Percentiles rank a stretch among this genome's conserved stretches.
phyloP scores from a whole-genome alignment of 2,797 vertebrate genomes.

The Iguana delicatissima region DNA sequence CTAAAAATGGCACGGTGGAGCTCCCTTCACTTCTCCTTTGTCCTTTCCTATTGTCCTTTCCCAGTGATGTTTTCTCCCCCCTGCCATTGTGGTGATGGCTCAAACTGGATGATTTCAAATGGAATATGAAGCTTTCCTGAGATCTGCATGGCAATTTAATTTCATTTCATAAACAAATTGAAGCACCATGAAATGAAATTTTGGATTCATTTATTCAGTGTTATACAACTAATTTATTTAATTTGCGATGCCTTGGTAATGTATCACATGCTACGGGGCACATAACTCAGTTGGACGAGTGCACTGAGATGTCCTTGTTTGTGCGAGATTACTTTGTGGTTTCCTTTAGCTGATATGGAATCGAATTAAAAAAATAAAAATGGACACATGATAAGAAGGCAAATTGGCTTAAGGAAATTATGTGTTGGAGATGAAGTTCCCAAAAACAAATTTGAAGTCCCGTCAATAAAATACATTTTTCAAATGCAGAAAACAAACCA shows the following conservation, averaged over 20 bases:
- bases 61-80: not conserved
- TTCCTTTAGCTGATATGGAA: slow-evolving; percentile 26
- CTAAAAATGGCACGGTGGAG: not conserved
- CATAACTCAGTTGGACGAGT: slow-evolving; percentile 20
- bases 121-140: not conserved
- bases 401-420: slow-evolving; percentile 28
- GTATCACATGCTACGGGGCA: slow-evolving; percentile 28
- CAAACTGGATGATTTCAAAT: not conserved
- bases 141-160: slow-evolving; percentile 25
- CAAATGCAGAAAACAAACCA: not conserved
- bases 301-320: slow-evolving; percentile 10
- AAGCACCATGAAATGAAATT: slow-evolving; percentile 45
- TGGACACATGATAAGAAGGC: slow-evolving; percentile 15
- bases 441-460: not conserved
- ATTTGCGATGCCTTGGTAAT: slow-evolving; percentile 21
- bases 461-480: slow-evolving; percentile 9
- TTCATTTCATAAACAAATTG: slow-evolving; percentile 46
- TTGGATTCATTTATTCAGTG: slow-evolving; percentile 46
- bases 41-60: not conserved
- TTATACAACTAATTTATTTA: slow-evolving; percentile 45
- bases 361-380: slow-evolving; percentile 14
- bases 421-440: not conserved
- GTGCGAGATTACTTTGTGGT: slow-evolving; percentile 2
- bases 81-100: not conserved
- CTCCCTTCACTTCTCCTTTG: not conserved